These are phyloP conservation scores for Bos indicus DNA, from an alignment of 2,113 vertebrate species.

Conservation along the genomic window DNA sequence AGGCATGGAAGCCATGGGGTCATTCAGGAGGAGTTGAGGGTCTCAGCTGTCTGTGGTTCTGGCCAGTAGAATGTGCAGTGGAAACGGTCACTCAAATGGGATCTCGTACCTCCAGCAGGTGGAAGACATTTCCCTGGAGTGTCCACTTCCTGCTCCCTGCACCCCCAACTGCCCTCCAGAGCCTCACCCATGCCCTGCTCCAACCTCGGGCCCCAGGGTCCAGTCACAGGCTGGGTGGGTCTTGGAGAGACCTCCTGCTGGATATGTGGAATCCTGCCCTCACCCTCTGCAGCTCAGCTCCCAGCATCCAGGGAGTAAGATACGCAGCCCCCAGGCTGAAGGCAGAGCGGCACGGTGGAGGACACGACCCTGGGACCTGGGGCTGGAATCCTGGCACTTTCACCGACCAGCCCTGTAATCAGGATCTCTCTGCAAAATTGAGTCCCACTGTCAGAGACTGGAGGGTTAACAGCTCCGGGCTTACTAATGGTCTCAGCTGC, in stretches of 20 bases:
- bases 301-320: neutral
- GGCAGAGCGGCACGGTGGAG: neutral
- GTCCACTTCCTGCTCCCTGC: neutral
- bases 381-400: neutral
- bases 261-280: neutral
- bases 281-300: neutral
- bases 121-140: neutral
- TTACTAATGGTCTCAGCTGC: neutral
- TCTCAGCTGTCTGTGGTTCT: neutral
- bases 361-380: accelerated
- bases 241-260: neutral
- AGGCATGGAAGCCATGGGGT: neutral
- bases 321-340: neutral
- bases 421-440: neutral
- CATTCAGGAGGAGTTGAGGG: neutral
- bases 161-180: neutral
- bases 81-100: accelerated
- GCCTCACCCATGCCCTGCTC: neutral
- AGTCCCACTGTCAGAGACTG: neutral
- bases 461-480: accelerated
- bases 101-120: neutral
- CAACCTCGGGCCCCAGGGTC: neutral
- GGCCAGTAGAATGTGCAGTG: neutral
- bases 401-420: neutral
- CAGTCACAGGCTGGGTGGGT: neutral